Base-by-base conservation (phyloP, 2,888 invertebrate genomes). In the Andrena bucephala region DNA sequence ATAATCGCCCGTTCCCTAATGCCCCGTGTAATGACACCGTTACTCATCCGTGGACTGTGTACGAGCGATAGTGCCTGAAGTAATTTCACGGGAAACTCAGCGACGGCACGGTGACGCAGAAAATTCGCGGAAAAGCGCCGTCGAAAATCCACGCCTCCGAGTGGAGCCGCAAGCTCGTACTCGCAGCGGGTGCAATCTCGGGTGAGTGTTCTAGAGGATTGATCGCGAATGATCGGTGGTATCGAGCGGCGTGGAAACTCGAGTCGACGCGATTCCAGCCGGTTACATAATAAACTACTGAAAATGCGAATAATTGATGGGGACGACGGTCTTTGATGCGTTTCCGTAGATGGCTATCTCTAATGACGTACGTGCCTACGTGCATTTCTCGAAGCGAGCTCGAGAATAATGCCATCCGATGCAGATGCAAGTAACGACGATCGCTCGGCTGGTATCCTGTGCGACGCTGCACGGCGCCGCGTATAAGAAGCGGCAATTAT, bases 401-500 rank as follows among this genome's bases (percentile, higher is more conserved):
- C 54, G 29, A 48, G 31, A 13, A 57, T 57, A 31, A 57, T 31
- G n/a, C 24, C 42, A 0, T 16, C 57, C 24, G 24, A 24, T 57
- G 57, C 10, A 10, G 24, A 27, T 20, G 24, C 24, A 24, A 24
- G 52, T 27, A 57, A 13, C 57, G 57, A 27, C 24, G 24, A 24
- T 42, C 8, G 57, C 57, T 57, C 24, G 57, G 20, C 52, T 20
- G 20, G 4, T 20, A 57, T 57, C 57, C 33, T 20, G 2, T 62
- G 62, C 33, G 8, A 8, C 13, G 24, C 63, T 52, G 27, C 1
- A 50, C 52, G 24, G 29, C 24, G 42, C 10, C 36, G 63, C 31
- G 29, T 16, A 24, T 67, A 68, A 62, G 57, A 80, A 65, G 31
- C 48, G 65, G 75, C 24, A 67, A 83, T 76, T 84, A 70, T 62